A percentile compares a stretch with the other conserved stretches of the same genome.
Conservation (phyloP, 1,140 invertebrate species). For the Drosophila ambigua region DNA sequence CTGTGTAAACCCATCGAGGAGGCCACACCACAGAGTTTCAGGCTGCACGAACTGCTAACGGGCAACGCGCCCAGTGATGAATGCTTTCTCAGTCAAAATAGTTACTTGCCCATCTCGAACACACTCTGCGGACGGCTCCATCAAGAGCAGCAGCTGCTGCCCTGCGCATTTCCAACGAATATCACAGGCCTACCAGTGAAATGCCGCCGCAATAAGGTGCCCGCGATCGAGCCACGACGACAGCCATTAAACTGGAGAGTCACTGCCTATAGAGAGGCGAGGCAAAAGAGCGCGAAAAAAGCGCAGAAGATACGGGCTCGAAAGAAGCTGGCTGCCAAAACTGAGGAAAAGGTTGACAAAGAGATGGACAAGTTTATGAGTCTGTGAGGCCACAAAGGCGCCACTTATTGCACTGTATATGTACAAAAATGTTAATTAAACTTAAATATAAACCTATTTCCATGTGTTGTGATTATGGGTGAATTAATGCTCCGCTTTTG, state of each 20-base stretch:
- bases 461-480: too few relatives aligned
- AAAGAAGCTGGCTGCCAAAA: constrained; percentile 11
- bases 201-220: background rate
- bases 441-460: background rate
- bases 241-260: background rate
- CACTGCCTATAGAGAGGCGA: background rate
- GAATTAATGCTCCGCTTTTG: background rate
- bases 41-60: constrained; percentile 41
- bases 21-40: constrained; percentile 43
- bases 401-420: constrained; percentile 4
- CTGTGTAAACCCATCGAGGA: constrained; percentile 51
- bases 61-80: constrained; percentile 34
- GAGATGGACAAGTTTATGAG: constrained; percentile 55
- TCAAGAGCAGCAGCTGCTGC: constrained; percentile 49
- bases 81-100: constrained; percentile 53
- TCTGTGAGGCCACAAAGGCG: constrained; percentile 23
- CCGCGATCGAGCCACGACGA: background rate
- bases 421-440: background rate
- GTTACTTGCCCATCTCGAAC: constrained; percentile 55
- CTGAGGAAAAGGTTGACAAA: background rate
- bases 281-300: background rate
- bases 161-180: constrained; percentile 53
- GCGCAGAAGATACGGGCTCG: background rate
- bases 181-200: background rate
- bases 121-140: constrained; percentile 62